Conservation (phyloP, 2,113 vertebrate species). For the Clupea harengus region DNA sequence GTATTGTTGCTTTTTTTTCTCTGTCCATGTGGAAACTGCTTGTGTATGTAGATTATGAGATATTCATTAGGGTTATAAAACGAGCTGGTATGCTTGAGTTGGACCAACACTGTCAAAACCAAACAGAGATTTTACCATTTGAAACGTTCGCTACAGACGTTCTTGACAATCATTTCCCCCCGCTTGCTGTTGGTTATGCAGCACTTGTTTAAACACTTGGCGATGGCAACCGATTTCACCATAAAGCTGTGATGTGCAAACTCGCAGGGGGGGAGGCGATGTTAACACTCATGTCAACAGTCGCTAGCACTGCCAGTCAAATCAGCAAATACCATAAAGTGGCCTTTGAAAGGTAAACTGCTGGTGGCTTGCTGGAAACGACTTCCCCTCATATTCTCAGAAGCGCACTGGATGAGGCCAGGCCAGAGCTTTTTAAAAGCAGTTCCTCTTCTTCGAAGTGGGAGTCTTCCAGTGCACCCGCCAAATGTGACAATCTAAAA, state of each 20-base stretch:
- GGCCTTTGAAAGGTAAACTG: constrained; percentile 46
- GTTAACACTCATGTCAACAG: constrained; percentile 72
- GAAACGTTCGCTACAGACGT: constrained; percentile 43
- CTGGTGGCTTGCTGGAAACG: constrained; percentile 58
- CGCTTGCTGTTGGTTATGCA: constrained; percentile 59
- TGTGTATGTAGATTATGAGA: constrained; percentile 44
- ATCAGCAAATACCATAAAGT: constrained; percentile 69
- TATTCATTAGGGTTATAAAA: constrained; percentile 57
- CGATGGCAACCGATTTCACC: constrained; percentile 68
- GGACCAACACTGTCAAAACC: constrained; percentile 52
- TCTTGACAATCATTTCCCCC: constrained; percentile 50
- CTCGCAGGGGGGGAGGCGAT: constrained; percentile 65
- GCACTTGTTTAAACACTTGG: constrained; percentile 73
- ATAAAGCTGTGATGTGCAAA: constrained; percentile 68
- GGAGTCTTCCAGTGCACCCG: neutral
- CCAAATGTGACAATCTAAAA: constrained; percentile 26
- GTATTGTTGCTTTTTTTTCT: neutral
- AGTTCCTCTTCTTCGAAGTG: constrained; percentile 29
- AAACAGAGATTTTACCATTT: constrained; percentile 61
- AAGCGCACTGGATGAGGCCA: constrained; percentile 56
- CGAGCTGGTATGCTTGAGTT: constrained; percentile 53
- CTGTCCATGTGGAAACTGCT: constrained; percentile 28
- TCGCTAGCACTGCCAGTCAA: constrained; percentile 54
- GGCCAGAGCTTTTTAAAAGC: constrained; percentile 38
- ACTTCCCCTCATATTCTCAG: constrained; percentile 58